These are phyloP conservation scores for Cyclopterus lumpus DNA, from an alignment of 2,797 vertebrate species.

Conservation along the genomic window DNA sequence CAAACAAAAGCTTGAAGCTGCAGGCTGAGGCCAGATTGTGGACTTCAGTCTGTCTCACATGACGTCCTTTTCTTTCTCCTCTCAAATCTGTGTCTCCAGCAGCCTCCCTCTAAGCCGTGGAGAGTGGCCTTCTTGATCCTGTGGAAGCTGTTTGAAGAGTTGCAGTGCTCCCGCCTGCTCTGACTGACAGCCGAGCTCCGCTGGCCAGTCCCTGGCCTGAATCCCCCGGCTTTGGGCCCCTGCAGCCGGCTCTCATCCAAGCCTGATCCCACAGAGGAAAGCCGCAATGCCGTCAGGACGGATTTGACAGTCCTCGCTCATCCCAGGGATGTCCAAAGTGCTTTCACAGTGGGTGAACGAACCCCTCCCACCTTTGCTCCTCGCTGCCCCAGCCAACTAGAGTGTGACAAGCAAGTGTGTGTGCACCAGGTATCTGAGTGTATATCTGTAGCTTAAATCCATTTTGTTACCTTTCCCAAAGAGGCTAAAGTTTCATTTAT, in stretches of 20 bases:
- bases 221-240: slow-evolving; percentile 74
- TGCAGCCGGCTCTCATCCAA: slow-evolving; percentile 71
- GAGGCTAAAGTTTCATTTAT: slow-evolving; percentile 3
- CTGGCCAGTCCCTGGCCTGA: slow-evolving; percentile 66
- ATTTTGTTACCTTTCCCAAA: not conserved
- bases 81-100: slow-evolving; percentile 51
- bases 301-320: slow-evolving; percentile 70
- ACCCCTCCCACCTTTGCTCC: slow-evolving; percentile 33
- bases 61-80: slow-evolving; percentile 45
- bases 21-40: slow-evolving; percentile 35
- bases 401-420: slow-evolving; percentile 4
- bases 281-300: slow-evolving; percentile 48
- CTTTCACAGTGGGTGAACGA: slow-evolving; percentile 60
- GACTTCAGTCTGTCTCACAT: slow-evolving; percentile 53
- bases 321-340: slow-evolving; percentile 67
- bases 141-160: slow-evolving; percentile 67
- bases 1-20: slow-evolving; percentile 37
- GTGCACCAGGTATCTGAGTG: not conserved
- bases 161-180: slow-evolving; percentile 33
- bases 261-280: slow-evolving; percentile 73
- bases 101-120: slow-evolving; percentile 60
- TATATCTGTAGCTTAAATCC: not conserved
- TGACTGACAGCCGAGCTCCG: slow-evolving; percentile 67
- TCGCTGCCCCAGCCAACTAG: slow-evolving; percentile 26
- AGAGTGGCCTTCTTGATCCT: slow-evolving; percentile 71